Conservation (phyloP, 2,888 invertebrate genomes). For the Conus canariensis region DNA sequence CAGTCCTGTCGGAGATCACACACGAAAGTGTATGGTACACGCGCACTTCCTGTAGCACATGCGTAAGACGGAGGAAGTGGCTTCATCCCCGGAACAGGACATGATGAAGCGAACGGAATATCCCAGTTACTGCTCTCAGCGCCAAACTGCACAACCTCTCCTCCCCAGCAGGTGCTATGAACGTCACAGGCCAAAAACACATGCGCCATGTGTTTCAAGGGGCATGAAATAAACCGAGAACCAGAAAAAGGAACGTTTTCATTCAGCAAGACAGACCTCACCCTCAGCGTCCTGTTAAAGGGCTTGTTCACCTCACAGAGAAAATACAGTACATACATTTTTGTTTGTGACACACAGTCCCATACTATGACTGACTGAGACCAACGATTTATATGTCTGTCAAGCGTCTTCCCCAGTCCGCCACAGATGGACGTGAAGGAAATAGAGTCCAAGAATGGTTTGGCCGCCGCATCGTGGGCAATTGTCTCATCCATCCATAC, state of each 20-base stretch:
- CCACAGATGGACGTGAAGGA: too few species aligned
- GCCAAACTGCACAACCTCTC: neutral
- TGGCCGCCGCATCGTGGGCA: too few species aligned
- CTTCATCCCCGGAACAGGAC: neutral
- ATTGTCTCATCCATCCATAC: too few species aligned
- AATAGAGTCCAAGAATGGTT: too few species aligned
- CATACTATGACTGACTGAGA: neutral
- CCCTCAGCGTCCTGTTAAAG: neutral
- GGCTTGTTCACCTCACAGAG: neutral
- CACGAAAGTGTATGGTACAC: neutral
- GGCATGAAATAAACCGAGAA: neutral
- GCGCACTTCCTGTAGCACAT: neutral
- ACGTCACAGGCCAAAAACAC: neutral
- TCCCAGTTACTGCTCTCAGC: neutral
- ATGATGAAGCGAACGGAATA: neutral
- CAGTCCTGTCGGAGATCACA: neutral
- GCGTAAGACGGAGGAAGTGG: neutral
- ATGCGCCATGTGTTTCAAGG: neutral
- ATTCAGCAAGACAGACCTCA: neutral
- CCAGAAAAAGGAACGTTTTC: neutral
- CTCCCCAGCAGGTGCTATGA: neutral
- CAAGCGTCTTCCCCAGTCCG: too few species aligned
- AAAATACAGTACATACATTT: neutral
- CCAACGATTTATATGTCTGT: too few species aligned
- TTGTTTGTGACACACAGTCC: neutral